Evolutionary conservation across 2,888 invertebrate species (phyloP).

Genomic region (Cosmopolites sordidus): DNA sequence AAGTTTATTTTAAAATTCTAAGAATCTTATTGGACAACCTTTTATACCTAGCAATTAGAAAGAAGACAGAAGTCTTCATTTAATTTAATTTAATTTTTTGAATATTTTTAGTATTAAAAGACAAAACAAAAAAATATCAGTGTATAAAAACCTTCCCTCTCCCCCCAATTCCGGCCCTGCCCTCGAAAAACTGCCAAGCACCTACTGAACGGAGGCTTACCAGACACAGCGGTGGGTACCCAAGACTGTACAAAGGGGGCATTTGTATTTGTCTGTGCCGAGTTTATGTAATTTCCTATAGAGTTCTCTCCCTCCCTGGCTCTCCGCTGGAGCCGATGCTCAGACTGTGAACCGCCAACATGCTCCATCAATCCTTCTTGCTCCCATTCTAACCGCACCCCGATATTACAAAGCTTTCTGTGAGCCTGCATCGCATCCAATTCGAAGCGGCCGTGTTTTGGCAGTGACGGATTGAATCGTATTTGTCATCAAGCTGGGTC

Average conservation of each 20-base stretch:
- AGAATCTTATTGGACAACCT: no score
- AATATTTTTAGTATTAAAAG: no score
- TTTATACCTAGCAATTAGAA: no score
- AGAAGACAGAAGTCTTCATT: no score
- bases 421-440: conserved; percentile 52
- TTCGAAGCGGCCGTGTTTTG: conserved; percentile 52
- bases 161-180: conserved; percentile 13
- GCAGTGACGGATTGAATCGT: conserved; percentile 66
- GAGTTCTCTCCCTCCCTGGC: conserved; percentile 45
- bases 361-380: background rate
- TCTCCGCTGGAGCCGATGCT: conserved; percentile 43
- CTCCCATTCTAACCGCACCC: conserved; percentile 26
- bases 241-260: conserved; percentile 50
- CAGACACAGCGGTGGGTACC: conserved; percentile 43
- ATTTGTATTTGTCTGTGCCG: conserved; percentile 52
- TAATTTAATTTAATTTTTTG: no score
- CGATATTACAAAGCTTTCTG: conserved; percentile 52
- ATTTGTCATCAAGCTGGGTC: conserved; percentile 65
- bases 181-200: conserved; percentile 7
- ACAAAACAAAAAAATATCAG: no score
- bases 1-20: no score
- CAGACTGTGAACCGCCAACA: conserved; percentile 41
- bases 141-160: no score
- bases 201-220: conserved; percentile 26
- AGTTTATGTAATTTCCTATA: conserved; percentile 55